These are phyloP conservation scores for Telmatochromis sp. DNA, from an alignment of 2,113 vertebrate genomes.

Conservation along the genomic window DNA sequence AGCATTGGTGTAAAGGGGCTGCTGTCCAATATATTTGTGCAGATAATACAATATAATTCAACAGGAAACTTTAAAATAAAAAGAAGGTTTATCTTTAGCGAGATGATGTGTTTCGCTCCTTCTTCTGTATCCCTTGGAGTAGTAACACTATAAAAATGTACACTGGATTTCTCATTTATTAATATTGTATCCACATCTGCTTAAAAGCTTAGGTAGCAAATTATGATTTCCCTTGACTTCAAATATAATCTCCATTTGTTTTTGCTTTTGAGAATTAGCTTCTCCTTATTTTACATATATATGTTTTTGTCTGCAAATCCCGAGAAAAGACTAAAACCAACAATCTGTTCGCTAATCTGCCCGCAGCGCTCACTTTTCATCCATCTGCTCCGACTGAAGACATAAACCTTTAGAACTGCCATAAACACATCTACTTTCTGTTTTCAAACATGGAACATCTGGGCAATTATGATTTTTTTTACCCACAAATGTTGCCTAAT, in stretches of 20 bases:
- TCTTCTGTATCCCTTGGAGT: neutral
- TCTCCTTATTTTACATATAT: neutral
- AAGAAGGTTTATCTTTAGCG: conserved; percentile 20
- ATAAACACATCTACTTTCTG: neutral
- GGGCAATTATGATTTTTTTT: neutral
- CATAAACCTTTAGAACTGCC: neutral
- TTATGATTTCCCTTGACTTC: neutral
- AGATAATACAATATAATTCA: conserved; percentile 6
- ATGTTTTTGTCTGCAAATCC: neutral
- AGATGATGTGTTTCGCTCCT: neutral
- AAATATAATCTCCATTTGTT: neutral
- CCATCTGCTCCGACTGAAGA: neutral
- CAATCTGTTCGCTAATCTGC: neutral
- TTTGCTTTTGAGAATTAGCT: neutral
- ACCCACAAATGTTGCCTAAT: neutral
- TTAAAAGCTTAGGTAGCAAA: neutral
- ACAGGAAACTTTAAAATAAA: neutral
- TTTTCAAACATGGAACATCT: neutral
- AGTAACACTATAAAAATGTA: neutral
- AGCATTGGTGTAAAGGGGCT: neutral
- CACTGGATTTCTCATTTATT: neutral
- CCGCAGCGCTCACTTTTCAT: neutral
- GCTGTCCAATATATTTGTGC: neutral
- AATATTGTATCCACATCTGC: neutral
- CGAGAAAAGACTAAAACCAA: neutral